Base-by-base conservation (phyloP, 2,888 invertebrate genomes). In the Drosophila stalkeri region DNA sequence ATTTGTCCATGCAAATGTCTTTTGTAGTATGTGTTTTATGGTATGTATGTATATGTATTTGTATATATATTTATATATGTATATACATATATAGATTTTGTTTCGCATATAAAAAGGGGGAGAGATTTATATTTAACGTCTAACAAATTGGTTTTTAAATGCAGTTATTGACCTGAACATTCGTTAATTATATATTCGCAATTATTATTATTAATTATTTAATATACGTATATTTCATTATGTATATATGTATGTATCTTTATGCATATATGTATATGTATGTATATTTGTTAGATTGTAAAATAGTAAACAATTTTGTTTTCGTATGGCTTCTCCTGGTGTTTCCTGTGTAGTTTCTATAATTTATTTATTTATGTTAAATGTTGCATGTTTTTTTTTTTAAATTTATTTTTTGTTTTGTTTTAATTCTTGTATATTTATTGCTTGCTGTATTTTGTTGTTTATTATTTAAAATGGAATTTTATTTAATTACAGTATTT, bases 131-230 rank as follows among this genome's bases (percentile, higher is more conserved):
- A 55, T 72, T 77, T 74, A 89, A 79, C 75, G 88, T 69, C 89
- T 81, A 84, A 77, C 78, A 78, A 86, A 67, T 71, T 71, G 66
- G 44, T 56, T 69, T 31, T 82, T 90, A 90, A 90, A 90, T 90
- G 90, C 90, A 91, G 78, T 91, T 91, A 77, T 90, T 90, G 91
- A 90, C 90, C 91, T 90, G 90, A 90, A 91, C 87, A 86, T 81
- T 86, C 61, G 63, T 77, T 78, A 77, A 80, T 77, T 64, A 80
- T 77, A 71, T 77, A 71, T 65, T 67, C 46, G 51, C 62, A 66
- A 64, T 73, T 68, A 44, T 69, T 68, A 44, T 67, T 68, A 65
- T 71, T 51, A 44, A 64, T 61, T 77, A 44, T 62, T 64, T 52
- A 49, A 71, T 77, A 47, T 81, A 66, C 65, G 59, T 77, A 51